phyloP scores from a whole-genome alignment of 1,140 invertebrate species.

The Coelopa frigida region DNA sequence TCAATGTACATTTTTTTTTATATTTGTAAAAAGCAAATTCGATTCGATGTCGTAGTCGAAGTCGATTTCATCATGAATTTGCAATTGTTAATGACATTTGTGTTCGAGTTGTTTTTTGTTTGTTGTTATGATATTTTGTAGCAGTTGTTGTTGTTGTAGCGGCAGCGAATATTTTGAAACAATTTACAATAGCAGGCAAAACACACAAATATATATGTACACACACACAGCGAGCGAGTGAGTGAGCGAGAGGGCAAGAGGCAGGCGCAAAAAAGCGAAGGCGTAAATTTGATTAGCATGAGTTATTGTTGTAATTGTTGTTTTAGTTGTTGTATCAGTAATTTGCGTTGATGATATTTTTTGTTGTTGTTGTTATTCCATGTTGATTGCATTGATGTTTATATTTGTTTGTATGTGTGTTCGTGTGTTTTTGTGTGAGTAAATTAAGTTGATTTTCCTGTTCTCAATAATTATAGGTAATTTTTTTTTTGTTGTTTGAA shows the following conservation, averaged over 20 bases:
- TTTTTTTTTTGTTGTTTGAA: conserved; percentile 1
- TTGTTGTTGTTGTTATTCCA: conserved; percentile 3
- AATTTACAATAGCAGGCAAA: too few relatives aligned
- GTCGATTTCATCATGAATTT: too few relatives aligned
- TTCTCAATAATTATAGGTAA: too few relatives aligned
- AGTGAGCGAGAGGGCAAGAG: too few relatives aligned
- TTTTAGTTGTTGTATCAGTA: conserved; percentile 4
- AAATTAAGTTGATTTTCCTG: conserved; percentile 4
- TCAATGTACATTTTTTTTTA: conserved; percentile 1
- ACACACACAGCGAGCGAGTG: too few relatives aligned
- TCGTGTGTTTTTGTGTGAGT: conserved; percentile 1
- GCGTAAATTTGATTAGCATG: too few relatives aligned
- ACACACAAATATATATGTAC: too few relatives aligned
- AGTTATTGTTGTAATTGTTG: not conserved
- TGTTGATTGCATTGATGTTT: not conserved
- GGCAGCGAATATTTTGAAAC: too few relatives aligned
- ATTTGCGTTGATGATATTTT: conserved; percentile 5
- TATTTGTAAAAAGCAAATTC: conserved; percentile 5
- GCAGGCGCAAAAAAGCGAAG: too few relatives aligned
- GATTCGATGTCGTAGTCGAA: too few relatives aligned
- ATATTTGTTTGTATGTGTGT: conserved; percentile 4
- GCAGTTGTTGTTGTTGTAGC: too few relatives aligned
- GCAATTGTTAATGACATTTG: not conserved
- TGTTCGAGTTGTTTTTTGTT: not conserved
- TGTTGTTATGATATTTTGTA: not conserved